phyloP scores from a whole-genome alignment of 2,797 vertebrate genomes.

The Iguana delicatissima region DNA sequence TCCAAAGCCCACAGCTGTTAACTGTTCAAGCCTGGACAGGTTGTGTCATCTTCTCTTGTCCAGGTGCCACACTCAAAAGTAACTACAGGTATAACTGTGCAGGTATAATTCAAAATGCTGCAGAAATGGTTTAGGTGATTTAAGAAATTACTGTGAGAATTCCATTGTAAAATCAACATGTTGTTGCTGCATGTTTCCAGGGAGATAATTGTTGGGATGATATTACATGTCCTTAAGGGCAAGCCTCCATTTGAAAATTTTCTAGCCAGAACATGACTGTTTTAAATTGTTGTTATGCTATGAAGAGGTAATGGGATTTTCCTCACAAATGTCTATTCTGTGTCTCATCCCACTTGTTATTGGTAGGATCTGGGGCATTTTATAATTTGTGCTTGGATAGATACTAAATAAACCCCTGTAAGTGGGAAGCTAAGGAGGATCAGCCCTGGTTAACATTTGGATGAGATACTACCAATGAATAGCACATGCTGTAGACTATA shows the following conservation, averaged over 20 bases:
- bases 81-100: accelerated
- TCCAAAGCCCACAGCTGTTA: background rate
- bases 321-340: background rate
- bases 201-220: background rate
- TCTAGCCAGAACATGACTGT: slow-evolving; percentile 2
- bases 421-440: too few relatives aligned
- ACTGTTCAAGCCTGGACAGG: background rate
- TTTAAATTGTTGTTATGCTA: background rate
- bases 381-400: background rate
- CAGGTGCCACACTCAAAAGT: background rate
- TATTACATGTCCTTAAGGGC: background rate
- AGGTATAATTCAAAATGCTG: background rate
- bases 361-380: background rate
- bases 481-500: too few relatives aligned
- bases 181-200: accelerated
- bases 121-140: slow-evolving; percentile 11
- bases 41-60: background rate
- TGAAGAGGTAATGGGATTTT: slow-evolving; percentile 13
- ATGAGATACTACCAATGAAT: too few relatives aligned
- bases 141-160: accelerated
- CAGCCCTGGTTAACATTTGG: too few relatives aligned
- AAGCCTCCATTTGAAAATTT: background rate
- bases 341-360: background rate
- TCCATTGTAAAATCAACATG: background rate
- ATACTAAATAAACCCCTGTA: background rate